Evolutionary conservation across 2,888 invertebrate genomes (phyloP), one percentile per base, ranked within the genome.

Genomic region (Metallyticus violacea): DNA sequence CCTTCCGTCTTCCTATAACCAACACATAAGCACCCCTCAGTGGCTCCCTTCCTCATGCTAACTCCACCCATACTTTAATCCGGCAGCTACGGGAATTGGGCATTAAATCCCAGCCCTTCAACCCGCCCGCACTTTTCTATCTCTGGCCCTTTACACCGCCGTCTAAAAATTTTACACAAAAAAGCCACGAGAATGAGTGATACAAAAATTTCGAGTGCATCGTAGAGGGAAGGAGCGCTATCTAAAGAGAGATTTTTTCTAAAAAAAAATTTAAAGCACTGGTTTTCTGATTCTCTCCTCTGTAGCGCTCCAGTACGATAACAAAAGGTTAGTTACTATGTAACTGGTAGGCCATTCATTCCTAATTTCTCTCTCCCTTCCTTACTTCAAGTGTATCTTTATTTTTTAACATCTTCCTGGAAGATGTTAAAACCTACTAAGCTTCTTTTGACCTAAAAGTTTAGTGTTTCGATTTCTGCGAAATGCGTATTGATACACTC

Each of bases 51-150:
- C 76, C 76, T 26, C 62, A 76, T n/a, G 25, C 77, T 77, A 27
- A 77, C 83, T 77, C 83, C 77, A 28, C 83, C 76, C 77, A 77
- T 83, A 77, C 83, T 83, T 83, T 83, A 83, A 77, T 83, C 76
- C 77, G 77, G 29, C 77, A 83, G 77, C 77, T 77, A 77, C 29
- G 83, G 83, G 83, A 83, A 83, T 83, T 83, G 83, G 77, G 83
- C 83, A 83, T 83, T 83, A 83, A 83, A 83, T 29, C 83, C 40
- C 40, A 62, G 40, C 40, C 40, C 40, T 62, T 62, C 40, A 62
- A 62, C 40, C 40, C 15, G 40, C 40, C 40, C 22, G 40, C 15
- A 62, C 15, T 62, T 62, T 62, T 62, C 40, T 62, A 62, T 62
- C 40, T 62, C 40, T 62, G 40, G 40, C 40, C 40, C 40, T 22